phyloP scores from a whole-genome alignment of 1,140 invertebrate genomes.

The Amyelois transitella region DNA sequence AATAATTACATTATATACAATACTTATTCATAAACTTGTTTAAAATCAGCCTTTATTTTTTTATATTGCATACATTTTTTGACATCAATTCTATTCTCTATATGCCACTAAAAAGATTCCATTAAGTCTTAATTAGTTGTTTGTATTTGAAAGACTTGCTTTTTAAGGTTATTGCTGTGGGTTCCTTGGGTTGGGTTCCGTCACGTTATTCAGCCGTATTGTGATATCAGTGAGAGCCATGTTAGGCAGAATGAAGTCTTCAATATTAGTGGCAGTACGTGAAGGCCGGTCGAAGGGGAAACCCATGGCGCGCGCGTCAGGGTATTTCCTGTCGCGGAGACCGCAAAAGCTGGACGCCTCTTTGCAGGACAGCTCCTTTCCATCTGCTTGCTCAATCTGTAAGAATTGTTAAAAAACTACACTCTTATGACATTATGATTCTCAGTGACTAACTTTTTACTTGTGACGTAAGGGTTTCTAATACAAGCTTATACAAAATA shows the following conservation, averaged over 20 bases:
- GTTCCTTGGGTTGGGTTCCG: conserved; percentile 60
- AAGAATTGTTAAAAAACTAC: conserved; percentile 3
- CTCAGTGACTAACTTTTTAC: too few species aligned
- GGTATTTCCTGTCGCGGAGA: conserved; percentile 78
- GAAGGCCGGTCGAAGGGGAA: conserved; percentile 81
- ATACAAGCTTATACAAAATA: too few species aligned
- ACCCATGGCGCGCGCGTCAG: conserved; percentile 81
- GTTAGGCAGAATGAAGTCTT: conserved; percentile 76
- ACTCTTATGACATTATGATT: too few species aligned
- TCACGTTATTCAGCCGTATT: conserved; percentile 54
- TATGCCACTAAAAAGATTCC: too few species aligned
- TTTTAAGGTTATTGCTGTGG: conserved; percentile 15
- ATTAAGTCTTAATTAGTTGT: too few species aligned
- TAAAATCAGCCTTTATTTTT: conserved; percentile 38
- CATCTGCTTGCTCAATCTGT: conserved; percentile 72
- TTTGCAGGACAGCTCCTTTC: conserved; percentile 69
- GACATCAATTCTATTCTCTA: too few species aligned
- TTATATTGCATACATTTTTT: too few species aligned
- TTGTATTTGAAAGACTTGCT: background rate
- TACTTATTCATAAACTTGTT: conserved; percentile 25
- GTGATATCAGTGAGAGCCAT: conserved; percentile 75
- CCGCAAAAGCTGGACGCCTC: conserved; percentile 83
- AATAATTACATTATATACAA: conserved; percentile 27
- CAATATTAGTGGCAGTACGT: conserved; percentile 72
- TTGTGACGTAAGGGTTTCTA: too few species aligned